Evolutionary conservation across 2,888 invertebrate species (phyloP), one percentile per base, ranked within the genome.

Genomic region (Pyralis farinalis): DNA sequence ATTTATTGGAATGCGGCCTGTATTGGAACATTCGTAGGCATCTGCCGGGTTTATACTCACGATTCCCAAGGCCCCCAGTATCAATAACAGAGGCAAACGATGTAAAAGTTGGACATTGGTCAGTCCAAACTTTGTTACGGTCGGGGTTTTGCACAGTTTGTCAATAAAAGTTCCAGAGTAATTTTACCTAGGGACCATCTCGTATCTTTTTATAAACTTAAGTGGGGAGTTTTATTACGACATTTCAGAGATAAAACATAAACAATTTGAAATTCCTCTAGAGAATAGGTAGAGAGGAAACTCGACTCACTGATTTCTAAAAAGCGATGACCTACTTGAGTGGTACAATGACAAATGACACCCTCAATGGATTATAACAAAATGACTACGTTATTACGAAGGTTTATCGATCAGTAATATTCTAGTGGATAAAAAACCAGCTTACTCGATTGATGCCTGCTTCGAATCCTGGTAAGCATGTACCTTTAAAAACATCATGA

Each of bases 121-220:
- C 79, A 75, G 69, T 66, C 42, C 51, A 58, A 81, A 82, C 75
- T 82, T 83, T 70, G 68, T 68, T 73, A 68, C 64, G 65, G 54
- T 48, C 56, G 58, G n/a, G 56, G 67, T 51, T 54, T 56, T 55
- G 54, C 63, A 16, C 16, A 74, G 69, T 79, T 77, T 76, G 75
- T 80, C 80, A 80, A 81, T 81, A 83, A 78, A 79, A 81, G 65
- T 83, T 71, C 47, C 48, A 63, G 78, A 79, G 76, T 77, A 76
- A 79, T 81, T 78, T 69, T 55, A 71, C 71, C 71, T 71, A 60
- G 74, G 71, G 73, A 74, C 71, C 64, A 55, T 16, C 16, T 16
- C 16, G 16, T 16, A 16, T 63, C 68, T 63, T 70, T 80, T 75
- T 72, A 74, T 70, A 71, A 72, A 79, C 64, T 66, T 55, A 56